Conservation (phyloP, 2,888 invertebrate species). For the Clanis bilineata region DNA sequence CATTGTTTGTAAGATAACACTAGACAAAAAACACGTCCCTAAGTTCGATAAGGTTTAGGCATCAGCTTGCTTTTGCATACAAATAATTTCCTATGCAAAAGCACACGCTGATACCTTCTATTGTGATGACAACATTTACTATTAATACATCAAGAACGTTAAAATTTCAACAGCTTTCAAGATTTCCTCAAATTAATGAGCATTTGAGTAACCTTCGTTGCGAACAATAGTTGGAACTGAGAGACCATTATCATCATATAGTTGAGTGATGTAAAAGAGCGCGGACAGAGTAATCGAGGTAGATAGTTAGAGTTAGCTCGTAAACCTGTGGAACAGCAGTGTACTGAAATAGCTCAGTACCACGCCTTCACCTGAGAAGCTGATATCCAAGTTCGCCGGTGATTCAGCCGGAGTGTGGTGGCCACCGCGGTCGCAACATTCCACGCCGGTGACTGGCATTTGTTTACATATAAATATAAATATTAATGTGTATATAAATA, state of each 20-base stretch:
- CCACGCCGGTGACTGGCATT: constrained; percentile 37
- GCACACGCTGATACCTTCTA: no score
- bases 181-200: neutral
- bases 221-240: neutral
- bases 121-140: no score
- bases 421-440: constrained; percentile 29
- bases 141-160: no score
- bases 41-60: no score
- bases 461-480: constrained; percentile 32
- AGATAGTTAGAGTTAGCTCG: constrained; percentile 20
- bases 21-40: no score
- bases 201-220: neutral
- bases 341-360: constrained; percentile 44
- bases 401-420: constrained; percentile 44
- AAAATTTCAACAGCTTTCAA: neutral
- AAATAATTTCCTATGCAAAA: neutral
- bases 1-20: no score
- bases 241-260: neutral
- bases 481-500: neutral
- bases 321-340: constrained; percentile 25
- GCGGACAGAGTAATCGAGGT: constrained; percentile 29
- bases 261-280: constrained; percentile 19
- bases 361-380: constrained; percentile 50
- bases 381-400: constrained; percentile 52
- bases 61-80: no score